Conservation (phyloP, 1,140 invertebrate species). For the Pissodes strobi region DNA sequence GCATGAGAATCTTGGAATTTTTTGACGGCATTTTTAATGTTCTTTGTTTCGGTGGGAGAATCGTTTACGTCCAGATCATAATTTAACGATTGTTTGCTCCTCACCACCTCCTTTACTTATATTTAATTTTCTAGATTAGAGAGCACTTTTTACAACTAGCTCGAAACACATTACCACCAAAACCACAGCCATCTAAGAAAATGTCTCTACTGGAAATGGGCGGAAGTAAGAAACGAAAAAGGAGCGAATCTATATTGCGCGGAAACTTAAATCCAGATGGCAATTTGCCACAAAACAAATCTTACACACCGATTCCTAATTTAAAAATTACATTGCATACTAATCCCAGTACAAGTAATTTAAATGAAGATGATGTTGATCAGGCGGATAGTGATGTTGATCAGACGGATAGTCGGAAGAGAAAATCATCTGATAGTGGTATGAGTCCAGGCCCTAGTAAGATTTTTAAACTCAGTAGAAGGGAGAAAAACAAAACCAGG, state of each 20-base stretch:
- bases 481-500: too few species aligned
- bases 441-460: neutral
- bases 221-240: slow-evolving; percentile 46
- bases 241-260: neutral
- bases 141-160: slow-evolving; percentile 43
- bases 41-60: too few species aligned
- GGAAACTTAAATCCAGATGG: neutral
- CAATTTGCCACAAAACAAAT: slow-evolving; percentile 7
- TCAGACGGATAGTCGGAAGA: neutral
- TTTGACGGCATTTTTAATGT: too few species aligned
- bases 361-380: too few species aligned
- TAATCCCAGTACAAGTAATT: too few species aligned
- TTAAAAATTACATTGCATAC: slow-evolving; percentile 1
- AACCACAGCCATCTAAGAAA: slow-evolving; percentile 8
- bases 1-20: too few species aligned
- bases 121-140: slow-evolving; percentile 40
- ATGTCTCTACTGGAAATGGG: slow-evolving; percentile 40
- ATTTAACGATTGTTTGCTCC: too few species aligned
- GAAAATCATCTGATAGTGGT: neutral
- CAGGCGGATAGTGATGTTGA: too few species aligned
- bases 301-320: slow-evolving; percentile 32
- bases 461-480: neutral
- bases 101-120: too few species aligned
- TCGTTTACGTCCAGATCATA: too few species aligned
- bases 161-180: slow-evolving; percentile 14